Conservation (phyloP, 2,888 invertebrate species). For the Pristionchus fissidentatus region DNA sequence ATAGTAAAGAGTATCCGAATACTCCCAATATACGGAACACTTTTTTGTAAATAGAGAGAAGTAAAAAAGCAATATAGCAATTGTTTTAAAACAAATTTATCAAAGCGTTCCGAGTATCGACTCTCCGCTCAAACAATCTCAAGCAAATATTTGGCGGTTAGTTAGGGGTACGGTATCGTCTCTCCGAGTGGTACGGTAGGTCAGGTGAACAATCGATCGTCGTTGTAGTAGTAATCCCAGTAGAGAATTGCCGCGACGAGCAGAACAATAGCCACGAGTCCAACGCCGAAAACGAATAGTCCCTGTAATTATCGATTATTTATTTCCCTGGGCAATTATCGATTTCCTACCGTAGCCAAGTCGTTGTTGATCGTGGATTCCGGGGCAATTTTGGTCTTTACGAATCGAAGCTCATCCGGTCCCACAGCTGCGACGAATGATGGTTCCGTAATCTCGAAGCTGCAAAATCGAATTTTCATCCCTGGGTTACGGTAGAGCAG, state of each 20-base stretch:
- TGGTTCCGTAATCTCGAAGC: neutral
- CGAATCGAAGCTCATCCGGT: neutral
- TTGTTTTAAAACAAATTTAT: too few species aligned
- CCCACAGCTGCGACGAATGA: neutral
- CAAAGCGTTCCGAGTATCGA: neutral
- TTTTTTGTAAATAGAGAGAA: too few species aligned
- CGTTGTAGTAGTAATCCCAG: neutral
- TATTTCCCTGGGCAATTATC: neutral
- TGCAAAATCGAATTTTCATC: neutral
- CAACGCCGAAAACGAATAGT: neutral
- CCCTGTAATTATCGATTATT: neutral
- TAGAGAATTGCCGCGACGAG: neutral
- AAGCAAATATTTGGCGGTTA: slow-evolving; percentile 30
- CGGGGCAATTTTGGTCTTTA: neutral
- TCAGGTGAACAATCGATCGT: slow-evolving; percentile 10
- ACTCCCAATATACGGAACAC: too few species aligned
- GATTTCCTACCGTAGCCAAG: neutral
- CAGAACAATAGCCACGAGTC: neutral
- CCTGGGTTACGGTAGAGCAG: neutral
- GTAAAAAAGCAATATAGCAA: too few species aligned
- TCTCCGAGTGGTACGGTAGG: too few species aligned
- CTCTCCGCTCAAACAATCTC: neutral
- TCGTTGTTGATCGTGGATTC: neutral
- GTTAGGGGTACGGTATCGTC: neutral
- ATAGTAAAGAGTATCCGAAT: too few species aligned